Percentiles rank a stretch among this genome's conserved stretches.
Evolutionary conservation across 2,113 vertebrate species (phyloP).

Genomic region (Oenanthe oenanthe): DNA sequence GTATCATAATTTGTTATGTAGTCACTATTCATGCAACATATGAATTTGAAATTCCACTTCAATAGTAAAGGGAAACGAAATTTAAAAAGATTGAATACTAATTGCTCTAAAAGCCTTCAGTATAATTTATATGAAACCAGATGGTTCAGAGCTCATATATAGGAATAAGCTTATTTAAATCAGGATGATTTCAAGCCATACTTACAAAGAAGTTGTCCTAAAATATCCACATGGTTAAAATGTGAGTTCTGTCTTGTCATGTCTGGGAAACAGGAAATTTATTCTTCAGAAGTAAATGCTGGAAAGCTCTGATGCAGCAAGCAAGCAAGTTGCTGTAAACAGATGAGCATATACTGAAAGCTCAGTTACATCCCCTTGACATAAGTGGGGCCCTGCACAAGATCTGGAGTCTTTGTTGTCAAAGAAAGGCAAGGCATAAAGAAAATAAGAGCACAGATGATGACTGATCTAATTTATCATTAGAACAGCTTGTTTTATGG

Average conservation of each 20-base stretch:
- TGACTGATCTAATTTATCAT: neutral
- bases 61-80: neutral
- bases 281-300: neutral
- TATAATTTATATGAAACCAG: neutral
- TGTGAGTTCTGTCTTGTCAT: neutral
- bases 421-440: neutral
- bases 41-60: neutral
- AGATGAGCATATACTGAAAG: neutral
- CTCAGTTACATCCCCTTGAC: neutral
- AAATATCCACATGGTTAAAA: neutral
- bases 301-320: neutral
- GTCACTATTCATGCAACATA: neutral
- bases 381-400: neutral
- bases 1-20: neutral
- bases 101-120: neutral
- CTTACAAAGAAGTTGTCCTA: neutral
- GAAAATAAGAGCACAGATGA: neutral
- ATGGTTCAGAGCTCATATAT: neutral
- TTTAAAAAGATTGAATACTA: neutral
- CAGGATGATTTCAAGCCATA: neutral
- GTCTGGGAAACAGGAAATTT: neutral
- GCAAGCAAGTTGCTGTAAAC: neutral
- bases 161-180: neutral
- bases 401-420: neutral
- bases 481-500: neutral